Base-by-base conservation (phyloP, 2,797 vertebrate genomes). In the Gobionotothen gibberifrons region DNA sequence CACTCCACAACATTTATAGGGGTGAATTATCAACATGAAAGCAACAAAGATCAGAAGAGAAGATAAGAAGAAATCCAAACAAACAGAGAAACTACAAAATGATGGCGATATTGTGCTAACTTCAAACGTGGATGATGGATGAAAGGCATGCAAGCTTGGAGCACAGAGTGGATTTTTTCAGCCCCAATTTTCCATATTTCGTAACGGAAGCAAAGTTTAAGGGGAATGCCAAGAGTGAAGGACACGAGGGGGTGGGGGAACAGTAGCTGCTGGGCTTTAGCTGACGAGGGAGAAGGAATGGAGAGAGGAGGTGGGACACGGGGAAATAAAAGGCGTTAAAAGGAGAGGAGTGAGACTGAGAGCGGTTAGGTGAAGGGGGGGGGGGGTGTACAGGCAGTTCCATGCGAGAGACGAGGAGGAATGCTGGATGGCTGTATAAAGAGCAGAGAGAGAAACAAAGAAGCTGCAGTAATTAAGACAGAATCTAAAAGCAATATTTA, bases 391-490 rank as follows among this genome's bases (percentile, higher is more conserved):
- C 68, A 74, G 82, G 76, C 72, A 83, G 92, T 91, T 91, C 90
- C 89, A 88, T 82, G 67, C 62, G 84, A 93, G 85, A 88, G 85
- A 82, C 80, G 59, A 76, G 54, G 66, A 93, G 92, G 94, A 94
- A 94, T 94, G 94, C 59, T 89, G 74, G 69, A 87, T 73, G 72
- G 81, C 79, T 86, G 78, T 85, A 75, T 69, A 71, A 61, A 89
- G 79, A 74, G 71, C 61, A 79, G 71, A 56, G 57, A 66, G 42
- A 53, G 43, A 36, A 9, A 56, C 32, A 36, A 19, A 73, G 22
- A 68, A 53, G 44, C 63, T 40, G 71, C 57, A 61, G 65, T 48
- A 44, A 40, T 12, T 9, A 16, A 61, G 65, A 42, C 17, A 12
- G 8, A 22, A 72, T 63, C 63, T 55, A 46, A 82, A 46, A 80